Conservation (phyloP, 37 sponge, comb jelly and placozoan species). For the Geodia barretti region DNA sequence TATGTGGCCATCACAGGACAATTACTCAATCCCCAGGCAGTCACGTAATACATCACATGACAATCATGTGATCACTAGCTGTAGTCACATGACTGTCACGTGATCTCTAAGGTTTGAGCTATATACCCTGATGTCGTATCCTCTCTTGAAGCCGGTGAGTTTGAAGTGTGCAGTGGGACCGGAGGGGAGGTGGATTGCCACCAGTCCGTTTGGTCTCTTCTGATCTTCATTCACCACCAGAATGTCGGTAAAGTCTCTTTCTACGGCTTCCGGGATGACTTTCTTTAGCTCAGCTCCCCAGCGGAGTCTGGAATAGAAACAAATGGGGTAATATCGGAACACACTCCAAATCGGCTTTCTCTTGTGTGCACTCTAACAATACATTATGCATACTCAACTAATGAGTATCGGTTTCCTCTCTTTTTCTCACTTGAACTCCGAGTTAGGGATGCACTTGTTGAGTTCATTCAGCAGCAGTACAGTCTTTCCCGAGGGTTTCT, state of each 20-base stretch:
- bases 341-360: not conserved
- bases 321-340: too few species aligned
- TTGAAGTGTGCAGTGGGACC: constrained; percentile 98
- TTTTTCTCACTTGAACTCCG: not conserved
- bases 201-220: constrained; percentile 91
- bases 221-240: constrained; percentile 91
- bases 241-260: constrained; percentile 76
- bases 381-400: too few species aligned
- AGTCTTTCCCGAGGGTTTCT: constrained; percentile 63
- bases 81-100: too few species aligned
- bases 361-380: not conserved
- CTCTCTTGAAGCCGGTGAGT: constrained; percentile 76
- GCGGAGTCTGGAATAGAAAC: constrained; percentile 33
- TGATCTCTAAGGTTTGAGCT: not conserved
- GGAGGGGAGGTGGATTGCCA: constrained; percentile 88
- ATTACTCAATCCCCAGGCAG: not conserved
- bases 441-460: constrained; percentile 71
- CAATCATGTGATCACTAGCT: too few species aligned
- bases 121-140: constrained; percentile 82
- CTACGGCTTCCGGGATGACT: constrained; percentile 68
- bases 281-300: constrained; percentile 80
- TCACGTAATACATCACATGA: not conserved
- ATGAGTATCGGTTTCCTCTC: too few species aligned
- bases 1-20: too few species aligned
- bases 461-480: constrained; percentile 81